Conservation (phyloP, 2,113 vertebrate genomes). For the Saccopteryx bilineata region DNA sequence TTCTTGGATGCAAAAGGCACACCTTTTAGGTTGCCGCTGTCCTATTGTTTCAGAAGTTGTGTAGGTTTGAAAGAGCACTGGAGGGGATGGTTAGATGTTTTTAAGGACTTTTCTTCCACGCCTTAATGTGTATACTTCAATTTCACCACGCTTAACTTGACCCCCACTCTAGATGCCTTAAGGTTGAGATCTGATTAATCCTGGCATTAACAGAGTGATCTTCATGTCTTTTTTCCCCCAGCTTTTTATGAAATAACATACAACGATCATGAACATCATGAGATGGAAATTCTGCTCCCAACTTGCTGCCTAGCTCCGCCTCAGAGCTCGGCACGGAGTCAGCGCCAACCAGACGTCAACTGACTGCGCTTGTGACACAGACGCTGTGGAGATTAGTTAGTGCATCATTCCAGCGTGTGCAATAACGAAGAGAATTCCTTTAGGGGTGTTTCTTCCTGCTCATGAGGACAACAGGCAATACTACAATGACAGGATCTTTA, state of each 20-base stretch:
- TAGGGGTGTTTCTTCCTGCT: background rate
- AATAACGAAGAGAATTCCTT: background rate
- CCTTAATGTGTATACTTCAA: background rate
- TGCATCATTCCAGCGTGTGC: background rate
- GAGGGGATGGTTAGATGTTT: background rate
- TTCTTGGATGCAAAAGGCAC: background rate
- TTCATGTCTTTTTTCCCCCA: background rate
- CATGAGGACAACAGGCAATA: background rate
- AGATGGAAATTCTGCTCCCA: background rate
- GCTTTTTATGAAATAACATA: background rate
- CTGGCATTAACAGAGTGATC: background rate
- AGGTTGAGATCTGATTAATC: constrained; percentile 2
- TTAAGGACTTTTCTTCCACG: background rate
- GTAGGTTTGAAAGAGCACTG: background rate
- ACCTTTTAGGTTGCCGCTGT: background rate
- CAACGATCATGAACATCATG: background rate
- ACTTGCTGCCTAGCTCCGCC: background rate
- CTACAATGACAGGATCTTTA: background rate
- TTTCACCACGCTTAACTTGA: background rate
- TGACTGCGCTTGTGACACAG: background rate
- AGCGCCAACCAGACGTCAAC: background rate
- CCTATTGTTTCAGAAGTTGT: background rate
- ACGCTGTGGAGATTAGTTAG: background rate
- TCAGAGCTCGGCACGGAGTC: background rate
- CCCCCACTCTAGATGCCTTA: background rate